Conservation (phyloP, 2,888 invertebrate genomes). For the Falcaria lacertinaria region DNA sequence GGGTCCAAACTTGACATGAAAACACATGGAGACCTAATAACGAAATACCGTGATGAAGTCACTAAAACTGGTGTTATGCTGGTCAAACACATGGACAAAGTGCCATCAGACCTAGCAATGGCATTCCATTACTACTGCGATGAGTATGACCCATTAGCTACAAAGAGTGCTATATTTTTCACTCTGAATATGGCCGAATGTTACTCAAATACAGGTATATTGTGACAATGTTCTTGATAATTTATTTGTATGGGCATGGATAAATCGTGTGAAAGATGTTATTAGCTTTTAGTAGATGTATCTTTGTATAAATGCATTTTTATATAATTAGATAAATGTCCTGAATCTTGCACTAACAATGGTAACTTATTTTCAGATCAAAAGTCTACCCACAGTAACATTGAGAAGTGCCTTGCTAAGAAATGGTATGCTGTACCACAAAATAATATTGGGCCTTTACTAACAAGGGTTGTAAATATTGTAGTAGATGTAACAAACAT, state of each 20-base stretch:
- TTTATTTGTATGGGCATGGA: too few relatives aligned
- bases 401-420: constrained; percentile 60
- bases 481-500: constrained; percentile 54
- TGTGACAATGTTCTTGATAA: not conserved
- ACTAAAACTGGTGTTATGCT: constrained; percentile 58
- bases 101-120: constrained; percentile 65
- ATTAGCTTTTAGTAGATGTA: too few relatives aligned
- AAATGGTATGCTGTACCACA: constrained; percentile 55
- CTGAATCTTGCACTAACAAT: constrained; percentile 1
- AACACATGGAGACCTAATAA: constrained; percentile 53
- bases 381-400: constrained; percentile 39
- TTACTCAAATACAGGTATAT: constrained; percentile 34
- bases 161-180: constrained; percentile 67
- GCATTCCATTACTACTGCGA: constrained; percentile 75
- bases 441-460: constrained; percentile 57
- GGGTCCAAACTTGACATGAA: constrained; percentile 42
- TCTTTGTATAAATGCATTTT: too few relatives aligned
- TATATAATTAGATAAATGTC: not conserved
- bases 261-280: too few relatives aligned
- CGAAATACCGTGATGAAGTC: constrained; percentile 44
- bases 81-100: constrained; percentile 51
- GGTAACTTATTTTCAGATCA: constrained; percentile 35
- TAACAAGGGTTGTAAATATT: constrained; percentile 59
- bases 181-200: constrained; percentile 61
- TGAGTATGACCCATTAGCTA: constrained; percentile 66